Conservation (phyloP, 2,113 vertebrate species). For the Dicaeum eximium region DNA sequence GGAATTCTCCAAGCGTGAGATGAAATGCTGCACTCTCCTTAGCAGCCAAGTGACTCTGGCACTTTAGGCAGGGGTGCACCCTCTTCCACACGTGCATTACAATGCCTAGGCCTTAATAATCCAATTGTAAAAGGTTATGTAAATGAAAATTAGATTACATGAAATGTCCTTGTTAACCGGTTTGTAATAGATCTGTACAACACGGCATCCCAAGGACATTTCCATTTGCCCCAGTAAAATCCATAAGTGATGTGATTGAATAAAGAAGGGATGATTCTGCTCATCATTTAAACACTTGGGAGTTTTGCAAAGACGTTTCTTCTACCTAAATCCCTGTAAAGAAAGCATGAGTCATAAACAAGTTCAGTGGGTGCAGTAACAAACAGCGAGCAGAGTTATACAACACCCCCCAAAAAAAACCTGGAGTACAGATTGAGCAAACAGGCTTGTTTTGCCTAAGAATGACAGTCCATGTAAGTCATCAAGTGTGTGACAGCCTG, state of each 20-base stretch:
- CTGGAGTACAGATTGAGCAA: neutral
- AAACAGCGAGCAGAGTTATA: neutral
- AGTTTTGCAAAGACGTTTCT: neutral
- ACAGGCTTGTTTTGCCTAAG: neutral
- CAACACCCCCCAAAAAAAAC: neutral
- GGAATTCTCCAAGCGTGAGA: neutral
- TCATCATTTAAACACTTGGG: neutral
- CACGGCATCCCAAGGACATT: neutral
- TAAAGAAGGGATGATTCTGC: neutral
- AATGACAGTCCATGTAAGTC: neutral
- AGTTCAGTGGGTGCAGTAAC: neutral
- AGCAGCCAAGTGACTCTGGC: neutral
- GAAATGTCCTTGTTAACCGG: neutral
- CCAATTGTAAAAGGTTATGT: neutral
- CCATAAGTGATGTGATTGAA: neutral
- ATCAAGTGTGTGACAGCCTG: neutral
- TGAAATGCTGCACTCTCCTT: neutral
- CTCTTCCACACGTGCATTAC: neutral
- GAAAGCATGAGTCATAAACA: neutral
- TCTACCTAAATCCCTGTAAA: neutral
- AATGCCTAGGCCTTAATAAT: neutral
- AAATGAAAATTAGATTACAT: slow-evolving; percentile 25
- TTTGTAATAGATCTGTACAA: neutral
- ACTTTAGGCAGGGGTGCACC: neutral
- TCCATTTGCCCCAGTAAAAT: neutral